phyloP scores from a whole-genome alignment of 2,797 vertebrate genomes.

The Gastrophryne carolinensis region DNA sequence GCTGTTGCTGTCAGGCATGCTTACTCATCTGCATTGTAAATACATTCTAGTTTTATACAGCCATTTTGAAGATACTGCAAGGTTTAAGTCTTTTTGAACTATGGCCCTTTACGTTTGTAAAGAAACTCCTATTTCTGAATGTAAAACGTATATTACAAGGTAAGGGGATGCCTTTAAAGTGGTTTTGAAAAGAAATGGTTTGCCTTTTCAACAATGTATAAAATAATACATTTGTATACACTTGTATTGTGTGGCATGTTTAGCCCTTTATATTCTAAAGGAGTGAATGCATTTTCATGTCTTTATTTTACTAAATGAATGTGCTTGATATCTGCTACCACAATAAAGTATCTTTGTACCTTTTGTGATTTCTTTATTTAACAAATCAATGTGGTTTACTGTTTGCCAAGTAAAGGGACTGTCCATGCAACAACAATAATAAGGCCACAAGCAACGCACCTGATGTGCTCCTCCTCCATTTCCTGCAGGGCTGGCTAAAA shows the following conservation, averaged over 20 bases:
- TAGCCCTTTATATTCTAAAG: slow-evolving; percentile 7
- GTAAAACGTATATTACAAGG: neutral
- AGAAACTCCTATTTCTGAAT: slow-evolving; percentile 13
- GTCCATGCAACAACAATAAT: too few species aligned
- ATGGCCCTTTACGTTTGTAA: neutral
- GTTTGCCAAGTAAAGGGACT: too few species aligned
- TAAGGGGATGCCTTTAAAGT: neutral
- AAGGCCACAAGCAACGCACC: too few species aligned
- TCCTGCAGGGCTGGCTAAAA: too few species aligned
- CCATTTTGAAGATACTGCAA: neutral
- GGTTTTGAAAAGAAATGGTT: neutral
- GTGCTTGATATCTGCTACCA: slow-evolving; percentile 28
- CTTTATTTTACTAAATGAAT: slow-evolving; percentile 26
- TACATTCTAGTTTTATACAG: neutral
- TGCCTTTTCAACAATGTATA: slow-evolving; percentile 4
- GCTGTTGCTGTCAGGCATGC: neutral
- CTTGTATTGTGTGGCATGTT: slow-evolving; percentile 35
- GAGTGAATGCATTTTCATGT: slow-evolving; percentile 28
- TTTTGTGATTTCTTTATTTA: neutral
- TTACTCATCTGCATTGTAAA: too few species aligned
- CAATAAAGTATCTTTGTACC: slow-evolving; percentile 23
- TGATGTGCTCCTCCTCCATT: too few species aligned
- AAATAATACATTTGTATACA: slow-evolving; percentile 17
- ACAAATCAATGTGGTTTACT: neutral
- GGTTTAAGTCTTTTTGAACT: neutral